Conservation (phyloP, 2,113 vertebrate genomes). For the Myotis lucifugus region DNA sequence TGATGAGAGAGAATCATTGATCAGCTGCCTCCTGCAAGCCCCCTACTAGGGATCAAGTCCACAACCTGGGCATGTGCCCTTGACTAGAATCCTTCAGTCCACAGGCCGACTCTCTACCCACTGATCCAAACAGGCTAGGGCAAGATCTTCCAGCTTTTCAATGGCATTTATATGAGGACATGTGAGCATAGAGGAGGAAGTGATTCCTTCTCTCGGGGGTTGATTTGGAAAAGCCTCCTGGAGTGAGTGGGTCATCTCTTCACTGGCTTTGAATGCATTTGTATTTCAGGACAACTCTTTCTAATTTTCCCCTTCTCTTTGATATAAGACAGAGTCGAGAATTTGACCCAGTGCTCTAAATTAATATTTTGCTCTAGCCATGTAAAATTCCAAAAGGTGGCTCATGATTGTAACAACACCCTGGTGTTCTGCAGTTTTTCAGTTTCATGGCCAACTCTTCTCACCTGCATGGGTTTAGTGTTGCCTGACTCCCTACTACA, state of each 20-base stretch:
- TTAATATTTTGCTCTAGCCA: background rate
- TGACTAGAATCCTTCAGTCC: too few species aligned
- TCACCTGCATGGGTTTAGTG: background rate
- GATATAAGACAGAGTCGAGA: background rate
- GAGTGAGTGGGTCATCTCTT: background rate
- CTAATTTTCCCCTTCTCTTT: background rate
- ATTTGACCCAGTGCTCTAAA: background rate
- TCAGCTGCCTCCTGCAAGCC: too few species aligned
- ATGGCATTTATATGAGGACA: background rate
- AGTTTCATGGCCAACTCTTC: background rate
- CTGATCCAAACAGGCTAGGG: too few species aligned
- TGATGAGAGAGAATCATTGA: too few species aligned
- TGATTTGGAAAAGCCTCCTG: background rate
- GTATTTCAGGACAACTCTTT: background rate
- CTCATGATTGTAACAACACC: background rate
- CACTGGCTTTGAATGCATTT: background rate
- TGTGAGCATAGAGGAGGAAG: rapidly evolving
- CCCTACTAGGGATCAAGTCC: too few species aligned
- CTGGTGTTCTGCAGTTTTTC: background rate
- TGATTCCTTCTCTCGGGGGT: background rate
- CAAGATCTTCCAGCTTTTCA: background rate
- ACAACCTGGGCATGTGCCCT: too few species aligned
- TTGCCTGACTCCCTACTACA: background rate
- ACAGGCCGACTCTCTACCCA: too few species aligned
- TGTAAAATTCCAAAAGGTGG: background rate